Conservation (phyloP, 2,888 invertebrate species). For the Synanthedon andrenaeformis region DNA sequence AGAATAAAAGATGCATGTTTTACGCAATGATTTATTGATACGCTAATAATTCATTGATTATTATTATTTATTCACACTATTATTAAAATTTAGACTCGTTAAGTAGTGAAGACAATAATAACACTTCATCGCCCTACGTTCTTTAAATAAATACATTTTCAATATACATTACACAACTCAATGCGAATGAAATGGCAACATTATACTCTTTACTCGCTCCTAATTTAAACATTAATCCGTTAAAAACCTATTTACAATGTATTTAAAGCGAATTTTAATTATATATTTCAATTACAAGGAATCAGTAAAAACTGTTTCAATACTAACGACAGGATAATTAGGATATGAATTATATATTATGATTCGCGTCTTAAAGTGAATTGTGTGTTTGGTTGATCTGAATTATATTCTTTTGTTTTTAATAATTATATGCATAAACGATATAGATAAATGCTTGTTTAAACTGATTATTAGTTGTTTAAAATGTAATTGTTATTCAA, state of each 20-base stretch:
- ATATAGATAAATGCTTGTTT: background rate
- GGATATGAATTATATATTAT: too few species aligned
- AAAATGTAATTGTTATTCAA: too few species aligned
- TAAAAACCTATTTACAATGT: slow-evolving; percentile 6
- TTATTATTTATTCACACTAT: slow-evolving; percentile 49
- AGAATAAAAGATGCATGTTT: slow-evolving; percentile 9
- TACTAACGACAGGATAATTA: slow-evolving; percentile 1
- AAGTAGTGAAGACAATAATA: slow-evolving; percentile 60
- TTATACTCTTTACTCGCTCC: background rate
- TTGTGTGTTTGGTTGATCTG: background rate
- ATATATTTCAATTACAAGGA: slow-evolving; percentile 2
- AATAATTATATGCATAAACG: background rate
- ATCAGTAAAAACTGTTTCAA: slow-evolving; percentile 2
- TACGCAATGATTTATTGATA: slow-evolving; percentile 66
- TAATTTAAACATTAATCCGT: background rate
- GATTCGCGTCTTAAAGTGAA: too few species aligned
- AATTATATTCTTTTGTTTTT: background rate
- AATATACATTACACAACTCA: slow-evolving; percentile 8
- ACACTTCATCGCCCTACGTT: slow-evolving; percentile 25
- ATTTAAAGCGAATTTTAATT: background rate
- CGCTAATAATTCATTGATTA: slow-evolving; percentile 63
- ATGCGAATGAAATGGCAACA: slow-evolving; percentile 7
- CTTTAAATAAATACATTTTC: slow-evolving; percentile 12
- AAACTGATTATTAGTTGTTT: too few species aligned
- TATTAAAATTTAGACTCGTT: slow-evolving; percentile 34